A percentile compares a stretch with the other conserved stretches of the same genome.
phyloP scores from a whole-genome alignment of 2,888 invertebrate genomes.

The Acleris emargana region DNA sequence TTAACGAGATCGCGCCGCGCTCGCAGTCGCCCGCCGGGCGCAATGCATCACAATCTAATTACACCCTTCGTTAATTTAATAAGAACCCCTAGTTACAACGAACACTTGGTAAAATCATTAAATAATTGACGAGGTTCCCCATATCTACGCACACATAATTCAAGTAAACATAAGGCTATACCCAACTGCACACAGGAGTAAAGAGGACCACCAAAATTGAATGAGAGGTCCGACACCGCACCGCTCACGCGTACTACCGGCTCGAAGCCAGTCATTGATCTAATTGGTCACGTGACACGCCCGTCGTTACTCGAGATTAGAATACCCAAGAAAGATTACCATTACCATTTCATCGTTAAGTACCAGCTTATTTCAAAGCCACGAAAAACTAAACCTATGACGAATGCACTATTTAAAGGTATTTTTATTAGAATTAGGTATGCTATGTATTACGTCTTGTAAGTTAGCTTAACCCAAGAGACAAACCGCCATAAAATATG shows the following conservation, averaged over 20 bases:
- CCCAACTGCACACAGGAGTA: not conserved
- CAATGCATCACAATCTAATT: constrained; percentile 62
- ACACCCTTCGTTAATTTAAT: constrained; percentile 61
- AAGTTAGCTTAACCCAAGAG: too few species aligned
- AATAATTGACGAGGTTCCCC: constrained; percentile 45
- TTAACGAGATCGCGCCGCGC: constrained; percentile 24
- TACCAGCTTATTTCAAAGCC: too few species aligned
- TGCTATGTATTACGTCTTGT: too few species aligned
- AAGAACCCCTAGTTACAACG: constrained; percentile 45
- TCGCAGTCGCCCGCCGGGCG: constrained; percentile 46
- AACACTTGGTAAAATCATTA: constrained; percentile 38
- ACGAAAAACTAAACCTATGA: too few species aligned
- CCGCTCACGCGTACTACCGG: constrained; percentile 6
- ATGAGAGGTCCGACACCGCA: too few species aligned
- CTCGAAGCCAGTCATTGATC: constrained; percentile 69
- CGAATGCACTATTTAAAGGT: too few species aligned
- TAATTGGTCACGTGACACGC: constrained; percentile 57
- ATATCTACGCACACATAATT: constrained; percentile 36
- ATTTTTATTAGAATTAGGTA: too few species aligned
- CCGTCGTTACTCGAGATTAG: constrained; percentile 29
- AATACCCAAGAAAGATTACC: too few species aligned
- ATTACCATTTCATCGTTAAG: too few species aligned
- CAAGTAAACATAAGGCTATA: constrained; percentile 51
- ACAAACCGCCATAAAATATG: too few species aligned
- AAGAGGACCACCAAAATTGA: too few species aligned